Base-by-base conservation (phyloP, 2,113 vertebrate species). In the Alethe diademata region DNA sequence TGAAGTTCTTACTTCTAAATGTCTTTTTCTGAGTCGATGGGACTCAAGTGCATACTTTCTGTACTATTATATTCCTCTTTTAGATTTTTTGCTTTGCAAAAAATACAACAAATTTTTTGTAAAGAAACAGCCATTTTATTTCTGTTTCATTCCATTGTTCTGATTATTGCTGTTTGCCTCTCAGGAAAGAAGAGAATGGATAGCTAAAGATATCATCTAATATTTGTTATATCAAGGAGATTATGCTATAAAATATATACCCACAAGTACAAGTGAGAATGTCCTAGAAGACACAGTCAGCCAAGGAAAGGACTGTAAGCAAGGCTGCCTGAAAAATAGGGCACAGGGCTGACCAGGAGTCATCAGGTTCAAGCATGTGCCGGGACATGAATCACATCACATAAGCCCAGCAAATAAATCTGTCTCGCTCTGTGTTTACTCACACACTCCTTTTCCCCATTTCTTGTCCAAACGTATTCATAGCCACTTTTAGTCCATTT, bases 321-420 rank as follows among this genome's bases (percentile, higher is more conserved):
- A 81, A 92, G 36, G 42, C 16, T 94, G 57, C 53, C 65, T 95
- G 87, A 91, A 91, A 93, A 91, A 90, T 16, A 48, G 43, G 24
- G 62, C 40, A 65, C 6, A 58, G 29, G 50, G 16, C 33, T 92
- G 78, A 83, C 33, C 58, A 92, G 71, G 67, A 93, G 45, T 74
- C 76, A 43, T 42, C 53, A 75, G 88, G 88, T 92, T 94, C 70
- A 85, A 69, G 31, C 3, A 1, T 45, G 22, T 86, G 28, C 62
- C 3, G 72, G 60, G 50, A 79, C 71, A 93, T 58, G 81, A 92
- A 92, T 94, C 85, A 70, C 33, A 70, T 70, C 88, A 65, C 42
- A 18, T 26, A 73, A 72, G 19, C 71, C 45, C 66, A 45, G 42
- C 9, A 87, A 96, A 96, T 72, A 87, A 90, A 85, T 64, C 66